Base-by-base conservation (phyloP, 2,797 vertebrate genomes). In the Hydrolagus colliei region DNA sequence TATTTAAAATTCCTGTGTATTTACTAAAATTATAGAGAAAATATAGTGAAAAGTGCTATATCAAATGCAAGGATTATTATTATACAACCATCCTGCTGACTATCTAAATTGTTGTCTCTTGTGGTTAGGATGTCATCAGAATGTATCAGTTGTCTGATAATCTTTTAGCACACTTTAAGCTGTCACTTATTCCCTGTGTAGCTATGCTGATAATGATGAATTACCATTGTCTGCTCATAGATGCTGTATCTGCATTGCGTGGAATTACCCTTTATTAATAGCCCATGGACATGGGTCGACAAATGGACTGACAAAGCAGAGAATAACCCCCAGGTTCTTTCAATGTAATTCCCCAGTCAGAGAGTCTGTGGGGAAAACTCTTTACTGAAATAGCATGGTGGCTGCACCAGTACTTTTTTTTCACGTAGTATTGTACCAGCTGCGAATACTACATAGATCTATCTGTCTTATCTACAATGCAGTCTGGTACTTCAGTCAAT, bases 401-500 rank as follows among this genome's bases (percentile, higher is more conserved):
- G 79, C 32, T 71, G n/a, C 65, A 84, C 63, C 35, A 68, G 65
- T 52, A 41, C 65, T 10, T 41, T 68, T 35, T 52, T 52, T 71
- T 84, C 79, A 84, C 63, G 14, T 41, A 71, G 3, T 71, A 68
- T 35, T 41, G 79, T 63, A 71, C 65, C 79, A 84, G 79, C 41
- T 84, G 52, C 79, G 68, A 71, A 68, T 84, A 20, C 27, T 9
- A 71, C 14, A 68, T 68, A 35, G 79, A 84, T 84, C 32, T 4
- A 84, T 84, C 32, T 4, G 41, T 18, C 79, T 84, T 84, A 71
- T 71, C 79, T 82, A 9, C 9, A 68, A 9, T 82, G 35, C 35
- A 27, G 62, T 80, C 79, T 84, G 79, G 79, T 41, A 84, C 67
- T 13, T 84, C 79, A 12, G 18, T 71, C 27, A 10, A 71, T 84